Conservation (phyloP, 2,888 invertebrate species). For the Protonemura montana region DNA sequence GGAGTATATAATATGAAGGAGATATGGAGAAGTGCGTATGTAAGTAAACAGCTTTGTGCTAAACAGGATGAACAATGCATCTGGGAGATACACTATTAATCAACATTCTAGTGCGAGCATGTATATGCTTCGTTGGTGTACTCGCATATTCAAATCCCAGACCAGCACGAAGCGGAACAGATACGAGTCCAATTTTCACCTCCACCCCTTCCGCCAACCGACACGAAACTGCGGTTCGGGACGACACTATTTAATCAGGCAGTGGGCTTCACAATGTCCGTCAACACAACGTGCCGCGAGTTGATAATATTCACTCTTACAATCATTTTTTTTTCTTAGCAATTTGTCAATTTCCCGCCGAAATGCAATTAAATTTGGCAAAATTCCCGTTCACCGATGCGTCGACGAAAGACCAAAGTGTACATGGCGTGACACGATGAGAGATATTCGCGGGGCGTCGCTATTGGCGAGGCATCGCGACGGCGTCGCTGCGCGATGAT, state of each 20-base stretch:
- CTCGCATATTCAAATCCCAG: conserved; percentile 1
- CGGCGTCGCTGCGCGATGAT: conserved; percentile 32
- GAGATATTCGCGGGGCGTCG: conserved; percentile 1
- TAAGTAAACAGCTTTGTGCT: conserved; percentile 12
- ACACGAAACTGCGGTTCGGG: neutral
- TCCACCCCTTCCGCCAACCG: neutral
- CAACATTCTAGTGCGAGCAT: conserved; percentile 15
- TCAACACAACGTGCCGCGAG: neutral
- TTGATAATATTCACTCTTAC: neutral
- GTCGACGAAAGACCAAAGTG: neutral
- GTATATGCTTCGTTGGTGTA: neutral
- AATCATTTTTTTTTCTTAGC: neutral
- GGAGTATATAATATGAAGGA: no score
- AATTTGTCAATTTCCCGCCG: neutral
- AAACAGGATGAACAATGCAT: conserved; percentile 5
- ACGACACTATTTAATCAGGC: neutral
- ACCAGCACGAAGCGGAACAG: neutral
- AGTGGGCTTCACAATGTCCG: neutral
- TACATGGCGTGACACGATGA: neutral
- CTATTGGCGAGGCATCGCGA: conserved; percentile 14
- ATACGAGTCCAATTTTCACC: neutral
- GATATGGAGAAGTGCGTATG: conserved; percentile 12
- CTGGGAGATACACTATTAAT: conserved; percentile 27
- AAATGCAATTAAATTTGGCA: conserved; percentile 14
- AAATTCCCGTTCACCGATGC: neutral